Evolutionary conservation across 2,797 vertebrate genomes (phyloP).

Genomic region (Phataginus tetradactyla): DNA sequence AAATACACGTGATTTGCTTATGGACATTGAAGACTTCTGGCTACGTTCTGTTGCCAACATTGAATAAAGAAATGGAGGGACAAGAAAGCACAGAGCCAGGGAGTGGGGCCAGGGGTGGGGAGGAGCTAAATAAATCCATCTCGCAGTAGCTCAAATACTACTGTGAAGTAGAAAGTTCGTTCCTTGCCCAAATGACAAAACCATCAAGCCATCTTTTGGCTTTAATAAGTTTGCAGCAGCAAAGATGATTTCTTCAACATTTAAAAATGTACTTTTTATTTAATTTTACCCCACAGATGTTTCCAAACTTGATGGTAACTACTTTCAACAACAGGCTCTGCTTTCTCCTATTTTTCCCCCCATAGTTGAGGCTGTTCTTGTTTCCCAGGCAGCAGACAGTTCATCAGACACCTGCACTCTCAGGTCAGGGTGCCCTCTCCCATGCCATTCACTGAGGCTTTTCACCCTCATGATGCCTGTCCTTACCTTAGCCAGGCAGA

Average conservation of each 20-base stretch:
- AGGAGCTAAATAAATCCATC: not conserved
- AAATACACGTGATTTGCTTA: not conserved
- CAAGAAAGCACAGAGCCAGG: not conserved
- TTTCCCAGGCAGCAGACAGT: not conserved
- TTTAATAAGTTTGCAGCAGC: not conserved
- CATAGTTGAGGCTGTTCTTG: not conserved
- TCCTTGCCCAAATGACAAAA: not conserved
- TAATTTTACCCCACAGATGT: not conserved
- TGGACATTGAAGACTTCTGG: not conserved
- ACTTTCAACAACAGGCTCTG: fast-evolving
- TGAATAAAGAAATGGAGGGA: not conserved
- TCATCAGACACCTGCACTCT: fast-evolving
- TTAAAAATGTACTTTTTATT: not conserved
- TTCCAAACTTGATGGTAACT: not conserved
- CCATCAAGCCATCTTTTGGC: not conserved
- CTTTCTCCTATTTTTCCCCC: not conserved
- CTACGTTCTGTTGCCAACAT: not conserved
- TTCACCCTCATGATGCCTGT: not conserved
- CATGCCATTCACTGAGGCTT: not conserved
- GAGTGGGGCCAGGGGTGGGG: fast-evolving
- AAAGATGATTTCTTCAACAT: not conserved
- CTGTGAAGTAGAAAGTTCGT: not conserved
- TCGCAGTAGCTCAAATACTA: not conserved
- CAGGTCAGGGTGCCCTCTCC: fast-evolving
- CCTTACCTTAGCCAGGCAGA: not conserved